Base-by-base conservation (phyloP, 2,797 vertebrate species). In the Echeneis naucrates region DNA sequence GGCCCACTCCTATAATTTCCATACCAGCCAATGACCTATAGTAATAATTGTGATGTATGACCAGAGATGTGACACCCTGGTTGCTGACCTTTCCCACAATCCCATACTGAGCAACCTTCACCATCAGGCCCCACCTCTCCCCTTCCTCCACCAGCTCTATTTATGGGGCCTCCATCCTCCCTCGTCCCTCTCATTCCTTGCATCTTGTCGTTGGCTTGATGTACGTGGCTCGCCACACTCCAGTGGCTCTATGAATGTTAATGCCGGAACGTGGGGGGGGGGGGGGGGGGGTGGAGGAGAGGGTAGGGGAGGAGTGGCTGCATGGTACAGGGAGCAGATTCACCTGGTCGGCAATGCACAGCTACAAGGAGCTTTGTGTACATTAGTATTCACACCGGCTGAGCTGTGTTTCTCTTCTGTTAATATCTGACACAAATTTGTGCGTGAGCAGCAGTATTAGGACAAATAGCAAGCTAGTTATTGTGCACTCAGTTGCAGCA, bases 231-330 rank as follows among this genome's bases (percentile, higher is more conserved):
- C 69, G 88, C 90, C 90, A 94, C 89, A 92, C 92, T 92, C 84
- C 92, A 89, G 82, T 91, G 91, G 82, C 88, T 92, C 92, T 84
- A 94, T 95, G 94, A 95, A 95, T 95, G 92, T 93, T 94, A 94
- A 95, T 95, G 87, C 80, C 19, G 50, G 76, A 81, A 40, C 5
- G n/a, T n/a, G n/a, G 67, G 67, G 40, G 54, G 35, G 47, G 26
- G 62, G 60, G 33, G 17, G 32, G 50, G 30, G 60, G 21, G 12
- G 58, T n/a, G n/a, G n/a, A n/a, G 30, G 45, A 44, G 30, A 6
- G 30, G 30, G n/a, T n/a, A n/a, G 30, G 53, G 24, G 51, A 17
- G 37, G 42, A 8, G 35, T 6, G 72, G 64, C 27, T 48, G 66
- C 53, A 61, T 48, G 65, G 47, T 64, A 40, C 59, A 75, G 55